These are phyloP conservation scores for Volucella bombylans DNA, from an alignment of 2,888 invertebrate genomes.

Conservation along the genomic window DNA sequence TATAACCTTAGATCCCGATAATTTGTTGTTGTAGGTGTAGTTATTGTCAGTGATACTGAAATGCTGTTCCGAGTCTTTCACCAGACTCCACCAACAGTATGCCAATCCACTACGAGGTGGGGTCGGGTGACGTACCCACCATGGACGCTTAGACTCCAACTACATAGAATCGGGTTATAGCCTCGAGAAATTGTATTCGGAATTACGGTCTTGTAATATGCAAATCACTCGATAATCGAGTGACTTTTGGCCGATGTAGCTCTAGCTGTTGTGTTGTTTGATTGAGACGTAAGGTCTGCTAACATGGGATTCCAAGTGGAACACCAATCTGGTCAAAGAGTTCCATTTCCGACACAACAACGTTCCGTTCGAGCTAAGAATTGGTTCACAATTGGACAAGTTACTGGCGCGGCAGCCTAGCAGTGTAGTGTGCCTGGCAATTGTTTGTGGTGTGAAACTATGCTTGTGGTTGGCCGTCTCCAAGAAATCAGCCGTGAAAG, in stretches of 20 bases:
- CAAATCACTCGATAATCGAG: constrained; percentile 72
- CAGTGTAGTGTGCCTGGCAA: background rate
- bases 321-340: constrained; percentile 50
- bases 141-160: background rate
- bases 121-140: constrained; percentile 26
- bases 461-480: constrained; percentile 1
- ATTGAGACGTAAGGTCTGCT: constrained; percentile 46
- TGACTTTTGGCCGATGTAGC: constrained; percentile 70
- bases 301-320: constrained; percentile 54
- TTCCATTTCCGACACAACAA: constrained; percentile 68
- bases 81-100: background rate
- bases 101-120: background rate
- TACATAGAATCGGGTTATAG: background rate
- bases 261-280: constrained; percentile 20
- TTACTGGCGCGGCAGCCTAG: constrained; percentile 47
- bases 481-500: constrained; percentile 60
- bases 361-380: constrained; percentile 25
- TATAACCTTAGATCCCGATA: constrained; percentile 26
- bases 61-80: too few species aligned
- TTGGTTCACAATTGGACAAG: constrained; percentile 62
- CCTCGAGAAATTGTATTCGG: constrained; percentile 57
- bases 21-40: constrained; percentile 17
- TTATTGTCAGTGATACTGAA: background rate
- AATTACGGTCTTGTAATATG: constrained; percentile 73
- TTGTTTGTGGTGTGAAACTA: constrained; percentile 24